Base-by-base conservation (phyloP, 2,888 invertebrate species). In the Acleris laterana region DNA sequence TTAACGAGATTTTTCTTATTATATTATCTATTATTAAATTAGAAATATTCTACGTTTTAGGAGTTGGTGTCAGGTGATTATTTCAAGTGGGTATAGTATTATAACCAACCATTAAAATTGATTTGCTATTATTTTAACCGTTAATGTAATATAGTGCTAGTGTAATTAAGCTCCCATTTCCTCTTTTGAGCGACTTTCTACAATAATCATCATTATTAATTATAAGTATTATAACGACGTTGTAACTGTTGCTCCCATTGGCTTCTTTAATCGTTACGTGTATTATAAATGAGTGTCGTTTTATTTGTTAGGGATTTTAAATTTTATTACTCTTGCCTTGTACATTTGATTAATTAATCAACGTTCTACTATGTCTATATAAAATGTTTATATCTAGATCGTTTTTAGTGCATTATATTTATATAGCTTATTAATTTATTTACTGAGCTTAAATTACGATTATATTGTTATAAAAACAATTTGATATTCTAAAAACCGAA, bases 111-210 rank as follows among this genome's bases (percentile, higher is more conserved):
- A 5, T 44, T 16, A 44, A 44, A 44, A 44, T n/a, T 5, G 7
- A 44, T 46, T 46, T 46, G 16, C 16, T 7, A 17, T 46, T 46
- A 16, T 46, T 6, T 7, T 7, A 17, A 46, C 46, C 46, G 46
- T 16, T 7, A 46, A 17, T 17, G 16, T 5, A 17, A 46, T 6
- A 46, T 17, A n/a, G 46, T 46, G 46, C 1, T 46, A n/a, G 46
- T 46, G 46, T 22, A 62, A 38, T 62, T 49, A 62, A 48, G 13
- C 44, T 51, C 20, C 46, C 20, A 48, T 20, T 57, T 57, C 51
- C 56, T 57, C 11, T 7, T 61, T 20, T 11, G 13, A 17, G 51
- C 32, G 52, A 32, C 63, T 57, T 51, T 63, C 57, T 46, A 58
- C 52, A 32, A 19, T 52, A 32, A 53, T 32, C 19, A 44, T 42